Base-by-base conservation (phyloP, 2,113 vertebrate genomes). In the Hippocampus comes region DNA sequence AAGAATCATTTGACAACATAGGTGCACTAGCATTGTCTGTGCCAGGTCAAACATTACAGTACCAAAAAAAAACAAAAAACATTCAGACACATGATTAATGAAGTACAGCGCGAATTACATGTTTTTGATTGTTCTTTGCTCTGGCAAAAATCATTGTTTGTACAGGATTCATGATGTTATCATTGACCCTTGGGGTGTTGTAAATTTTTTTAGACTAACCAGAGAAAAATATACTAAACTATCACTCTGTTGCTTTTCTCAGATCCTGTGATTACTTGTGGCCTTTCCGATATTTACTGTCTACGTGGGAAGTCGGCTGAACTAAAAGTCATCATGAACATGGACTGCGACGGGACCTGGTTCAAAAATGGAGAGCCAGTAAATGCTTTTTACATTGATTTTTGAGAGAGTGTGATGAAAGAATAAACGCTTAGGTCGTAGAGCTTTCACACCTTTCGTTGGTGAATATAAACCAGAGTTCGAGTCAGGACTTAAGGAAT, bases 321-420 rank as follows among this genome's bases (percentile, higher is more conserved):
- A 51, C 83, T 95, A 9, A 87, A 68, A 17, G 93, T 92, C 59
- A 86, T 75, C 23, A 90, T 94, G 78, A 91, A 82, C 60, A 78
- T 48, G 0, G 79, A 93, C 4, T 74, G 90, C 17, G 86, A 89
- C 0, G 92, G 93, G 1, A 18, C 75, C 71, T 94, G 94, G 94
- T 92, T 90, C 72, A 95, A 95, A 81, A 91, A 95, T 60, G 93
- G 92, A 51, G 83, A 92, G 27, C 85, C 93, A 91, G 95, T 96
- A 85, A 75, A 63, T 60, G 4, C 11, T 64, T 41, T 12, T 51
- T 69, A 23, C 4, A 25, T 48, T 25, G 46, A 15, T n/a, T 0
- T 4, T 27, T 30, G n/a, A 30, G 30, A 15, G 42, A 41, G 23
- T 15, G 56, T 17, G 15, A 49, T 2, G 11, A 49, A 49, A 49